Conservation (phyloP, 2,888 invertebrate genomes). For the Bibio marci region DNA sequence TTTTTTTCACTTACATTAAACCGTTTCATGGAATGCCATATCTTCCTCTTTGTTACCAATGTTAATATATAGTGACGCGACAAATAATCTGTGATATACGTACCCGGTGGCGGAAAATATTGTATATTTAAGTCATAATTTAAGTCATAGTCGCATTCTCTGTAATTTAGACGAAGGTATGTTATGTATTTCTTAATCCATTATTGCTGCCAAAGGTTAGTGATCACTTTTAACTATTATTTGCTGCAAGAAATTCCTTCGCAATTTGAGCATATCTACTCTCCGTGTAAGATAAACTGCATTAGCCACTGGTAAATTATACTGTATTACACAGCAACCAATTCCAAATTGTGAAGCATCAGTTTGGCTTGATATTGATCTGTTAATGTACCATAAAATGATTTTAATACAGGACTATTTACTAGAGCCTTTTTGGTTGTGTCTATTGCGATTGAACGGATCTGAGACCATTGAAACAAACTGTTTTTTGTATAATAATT, state of each 20-base stretch:
- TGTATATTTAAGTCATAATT: too few relatives aligned
- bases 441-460: background rate
- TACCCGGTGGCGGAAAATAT: too few relatives aligned
- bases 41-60: constrained; percentile 8
- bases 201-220: constrained; percentile 7
- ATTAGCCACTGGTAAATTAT: constrained; percentile 18
- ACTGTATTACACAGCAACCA: constrained; percentile 19
- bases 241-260: constrained; percentile 20
- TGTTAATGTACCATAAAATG: constrained; percentile 14
- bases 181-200: constrained; percentile 8
- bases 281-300: constrained; percentile 16
- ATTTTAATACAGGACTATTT: constrained; percentile 10
- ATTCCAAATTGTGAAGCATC: constrained; percentile 14
- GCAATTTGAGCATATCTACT: constrained; percentile 23
- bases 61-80: constrained; percentile 12
- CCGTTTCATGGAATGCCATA: constrained; percentile 8
- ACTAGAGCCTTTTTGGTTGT: background rate
- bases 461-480: background rate
- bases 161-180: constrained; percentile 15
- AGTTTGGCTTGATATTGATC: constrained; percentile 15
- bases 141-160: constrained; percentile 16
- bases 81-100: constrained; percentile 15
- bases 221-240: constrained; percentile 14
- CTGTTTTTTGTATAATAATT: background rate
- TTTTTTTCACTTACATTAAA: constrained; percentile 7